Conservation (phyloP, 53 echinoderm and acorn worm genomes). For the Arbacia lixula region DNA sequence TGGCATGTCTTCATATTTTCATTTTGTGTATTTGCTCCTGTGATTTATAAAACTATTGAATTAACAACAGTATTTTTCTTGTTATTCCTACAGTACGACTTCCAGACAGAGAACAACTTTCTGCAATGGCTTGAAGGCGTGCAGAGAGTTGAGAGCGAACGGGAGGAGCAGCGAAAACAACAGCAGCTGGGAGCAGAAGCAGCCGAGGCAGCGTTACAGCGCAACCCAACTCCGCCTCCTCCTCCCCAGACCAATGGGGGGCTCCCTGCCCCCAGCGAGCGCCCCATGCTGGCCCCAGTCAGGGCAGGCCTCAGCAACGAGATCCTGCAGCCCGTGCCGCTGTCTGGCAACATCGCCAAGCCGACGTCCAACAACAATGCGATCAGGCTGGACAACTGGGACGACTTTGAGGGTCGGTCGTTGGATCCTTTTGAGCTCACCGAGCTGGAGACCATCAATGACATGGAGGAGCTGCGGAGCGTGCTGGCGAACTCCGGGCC, state of each 20-base stretch:
- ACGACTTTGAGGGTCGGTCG: conserved; percentile 84
- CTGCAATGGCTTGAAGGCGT: conserved; percentile 62
- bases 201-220: conserved; percentile 43
- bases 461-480: conserved; percentile 90
- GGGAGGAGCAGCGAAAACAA: conserved; percentile 47
- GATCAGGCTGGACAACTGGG: conserved; percentile 30
- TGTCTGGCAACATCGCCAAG: conserved; percentile 33
- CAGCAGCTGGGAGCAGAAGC: conserved; percentile 55
- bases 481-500: conserved; percentile 68
- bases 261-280: conserved; percentile 47
- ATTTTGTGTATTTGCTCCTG: background rate
- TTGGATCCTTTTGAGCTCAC: conserved; percentile 95
- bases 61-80: background rate
- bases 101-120: conserved; percentile 78
- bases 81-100: conserved; percentile 74
- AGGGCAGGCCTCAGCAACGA: conserved; percentile 44
- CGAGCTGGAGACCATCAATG: conserved; percentile 91
- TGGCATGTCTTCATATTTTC: background rate
- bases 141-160: conserved; percentile 53
- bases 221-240: conserved; percentile 32
- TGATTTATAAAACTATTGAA: background rate
- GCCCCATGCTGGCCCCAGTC: conserved; percentile 32
- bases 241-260: background rate
- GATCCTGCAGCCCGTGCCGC: conserved; percentile 53
- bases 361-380: conserved; percentile 13